Evolutionary conservation across 1,140 invertebrate genomes (phyloP).

Genomic region (Papilio xuthus): DNA sequence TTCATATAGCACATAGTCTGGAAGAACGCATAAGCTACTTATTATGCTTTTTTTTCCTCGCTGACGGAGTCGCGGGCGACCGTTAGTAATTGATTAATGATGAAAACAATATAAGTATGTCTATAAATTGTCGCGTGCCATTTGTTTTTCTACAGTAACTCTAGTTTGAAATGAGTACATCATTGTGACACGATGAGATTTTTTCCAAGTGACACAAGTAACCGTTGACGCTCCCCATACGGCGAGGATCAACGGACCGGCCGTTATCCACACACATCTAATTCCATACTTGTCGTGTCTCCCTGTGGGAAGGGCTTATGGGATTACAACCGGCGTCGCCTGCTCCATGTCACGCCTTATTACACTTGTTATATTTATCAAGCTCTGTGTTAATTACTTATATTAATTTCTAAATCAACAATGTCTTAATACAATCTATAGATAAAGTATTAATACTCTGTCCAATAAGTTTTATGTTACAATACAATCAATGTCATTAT

Average conservation of each 20-base stretch:
- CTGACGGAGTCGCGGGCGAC: too few relatives aligned
- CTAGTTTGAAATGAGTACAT: slow-evolving; percentile 26
- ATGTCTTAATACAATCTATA: not conserved
- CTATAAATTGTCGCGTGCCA: not conserved
- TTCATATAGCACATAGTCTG: too few relatives aligned
- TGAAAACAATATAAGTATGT: not conserved
- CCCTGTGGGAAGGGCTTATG: slow-evolving; percentile 20
- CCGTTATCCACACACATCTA: slow-evolving; percentile 49
- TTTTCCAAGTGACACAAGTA: not conserved
- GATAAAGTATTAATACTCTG: too few relatives aligned
- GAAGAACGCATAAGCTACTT: too few relatives aligned
- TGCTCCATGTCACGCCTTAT: not conserved
- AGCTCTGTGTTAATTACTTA: not conserved
- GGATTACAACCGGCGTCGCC: slow-evolving; percentile 9
- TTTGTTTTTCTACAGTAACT: slow-evolving; percentile 21
- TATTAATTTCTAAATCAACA: not conserved
- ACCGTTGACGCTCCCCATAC: slow-evolving; percentile 26
- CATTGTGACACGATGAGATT: slow-evolving; percentile 11
- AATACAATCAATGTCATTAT: too few relatives aligned
- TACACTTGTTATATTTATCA: not conserved
- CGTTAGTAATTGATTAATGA: too few relatives aligned
- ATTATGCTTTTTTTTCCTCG: too few relatives aligned
- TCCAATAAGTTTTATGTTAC: too few relatives aligned
- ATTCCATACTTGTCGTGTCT: slow-evolving; percentile 41
- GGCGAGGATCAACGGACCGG: slow-evolving; percentile 46